These are phyloP conservation scores for Mylabris phalerata DNA, from an alignment of 1,140 invertebrate genomes.

Conservation along the genomic window DNA sequence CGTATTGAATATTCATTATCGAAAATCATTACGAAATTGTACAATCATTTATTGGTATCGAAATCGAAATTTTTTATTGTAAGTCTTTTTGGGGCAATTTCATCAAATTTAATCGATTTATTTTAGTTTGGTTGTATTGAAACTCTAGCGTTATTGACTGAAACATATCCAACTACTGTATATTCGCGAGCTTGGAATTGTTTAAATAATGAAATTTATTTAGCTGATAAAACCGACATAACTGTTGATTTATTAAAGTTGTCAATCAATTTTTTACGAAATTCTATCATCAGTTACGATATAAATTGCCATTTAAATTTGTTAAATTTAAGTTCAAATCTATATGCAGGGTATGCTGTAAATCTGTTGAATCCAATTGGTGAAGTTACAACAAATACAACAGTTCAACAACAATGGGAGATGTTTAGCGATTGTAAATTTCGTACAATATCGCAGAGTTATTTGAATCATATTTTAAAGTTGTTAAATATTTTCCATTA, in stretches of 20 bases:
- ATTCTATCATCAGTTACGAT: slow-evolving; percentile 55
- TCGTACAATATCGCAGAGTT: slow-evolving; percentile 48
- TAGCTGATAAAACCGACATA: slow-evolving; percentile 5
- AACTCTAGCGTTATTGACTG: slow-evolving; percentile 45
- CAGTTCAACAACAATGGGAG: slow-evolving; percentile 42
- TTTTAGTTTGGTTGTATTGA: slow-evolving; percentile 50
- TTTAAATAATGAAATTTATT: slow-evolving; percentile 12
- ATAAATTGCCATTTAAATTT: slow-evolving; percentile 56
- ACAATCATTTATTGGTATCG: slow-evolving; percentile 47
- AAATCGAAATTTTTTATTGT: slow-evolving; percentile 58
- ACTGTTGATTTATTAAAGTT: slow-evolving; percentile 33
- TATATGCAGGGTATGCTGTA: slow-evolving; percentile 50
- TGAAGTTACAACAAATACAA: not conserved
- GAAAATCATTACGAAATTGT: slow-evolving; percentile 45
- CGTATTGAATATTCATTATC: slow-evolving; percentile 43
- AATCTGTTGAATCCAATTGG: slow-evolving; percentile 5
- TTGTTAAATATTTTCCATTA: slow-evolving; percentile 69
- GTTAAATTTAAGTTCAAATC: slow-evolving; percentile 55
- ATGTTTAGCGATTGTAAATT: slow-evolving; percentile 48
- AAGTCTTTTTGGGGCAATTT: slow-evolving; percentile 36
- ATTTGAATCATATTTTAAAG: slow-evolving; percentile 61
- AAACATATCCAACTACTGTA: slow-evolving; percentile 44
- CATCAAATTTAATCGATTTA: slow-evolving; percentile 25
- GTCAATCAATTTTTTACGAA: slow-evolving; percentile 49
- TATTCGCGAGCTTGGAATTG: slow-evolving; percentile 51